Evolutionary conservation across 2,113 vertebrate genomes (phyloP).

Genomic region (Seriola rivoliana): DNA sequence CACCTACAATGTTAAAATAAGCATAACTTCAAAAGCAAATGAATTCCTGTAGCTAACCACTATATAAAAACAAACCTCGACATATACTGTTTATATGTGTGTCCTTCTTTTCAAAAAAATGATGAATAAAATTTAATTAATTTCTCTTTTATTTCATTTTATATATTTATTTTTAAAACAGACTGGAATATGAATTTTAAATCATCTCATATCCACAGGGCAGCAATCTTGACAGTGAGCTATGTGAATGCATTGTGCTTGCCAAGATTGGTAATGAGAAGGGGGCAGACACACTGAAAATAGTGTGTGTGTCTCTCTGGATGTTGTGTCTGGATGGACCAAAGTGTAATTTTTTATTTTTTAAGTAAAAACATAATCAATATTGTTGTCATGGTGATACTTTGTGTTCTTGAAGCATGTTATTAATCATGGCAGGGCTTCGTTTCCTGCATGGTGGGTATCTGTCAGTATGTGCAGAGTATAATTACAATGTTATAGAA

Average conservation of each 20-base stretch:
- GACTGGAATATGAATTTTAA: conserved; percentile 45
- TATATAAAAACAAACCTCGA: no score
- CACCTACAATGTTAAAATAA: no score
- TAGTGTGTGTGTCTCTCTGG: not conserved
- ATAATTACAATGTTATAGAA: conserved; percentile 53
- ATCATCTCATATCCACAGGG: conserved; percentile 45
- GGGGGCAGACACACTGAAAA: conserved; percentile 41
- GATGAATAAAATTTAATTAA: not conserved
- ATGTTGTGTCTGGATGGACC: not conserved
- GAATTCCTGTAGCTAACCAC: not conserved
- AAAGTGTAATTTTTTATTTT: not conserved
- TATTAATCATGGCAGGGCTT: conserved; percentile 49
- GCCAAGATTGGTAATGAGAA: conserved; percentile 62
- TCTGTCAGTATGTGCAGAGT: conserved; percentile 40
- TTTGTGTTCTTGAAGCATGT: conserved; percentile 37
- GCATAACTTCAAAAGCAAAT: no score
- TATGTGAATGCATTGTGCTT: conserved; percentile 37
- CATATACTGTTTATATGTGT: no score
- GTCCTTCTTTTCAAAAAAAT: no score
- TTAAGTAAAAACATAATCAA: conserved; percentile 10
- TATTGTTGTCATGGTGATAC: conserved; percentile 37
- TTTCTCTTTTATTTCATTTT: not conserved
- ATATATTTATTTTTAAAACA: not conserved
- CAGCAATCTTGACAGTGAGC: conserved; percentile 53
- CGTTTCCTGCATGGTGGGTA: conserved; percentile 29